These are phyloP conservation scores for Xiphophorus birchmanni DNA, from an alignment of 2,797 vertebrate genomes.

Conservation along the genomic window DNA sequence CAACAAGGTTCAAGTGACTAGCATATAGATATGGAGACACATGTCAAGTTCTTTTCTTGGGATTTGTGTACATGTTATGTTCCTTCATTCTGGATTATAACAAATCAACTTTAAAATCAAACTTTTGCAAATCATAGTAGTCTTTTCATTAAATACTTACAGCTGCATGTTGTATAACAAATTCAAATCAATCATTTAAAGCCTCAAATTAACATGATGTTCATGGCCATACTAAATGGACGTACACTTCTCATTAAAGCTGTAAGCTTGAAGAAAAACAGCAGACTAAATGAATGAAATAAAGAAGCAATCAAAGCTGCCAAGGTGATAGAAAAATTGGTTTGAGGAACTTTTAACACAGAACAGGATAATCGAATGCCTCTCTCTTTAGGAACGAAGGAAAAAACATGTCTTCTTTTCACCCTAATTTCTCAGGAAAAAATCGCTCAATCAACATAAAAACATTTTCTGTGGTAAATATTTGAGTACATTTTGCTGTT, in stretches of 20 bases:
- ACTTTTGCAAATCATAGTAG: background rate
- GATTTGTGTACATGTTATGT: background rate
- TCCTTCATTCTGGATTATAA: background rate
- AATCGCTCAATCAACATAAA: background rate
- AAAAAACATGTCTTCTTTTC: background rate
- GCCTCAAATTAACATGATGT: background rate
- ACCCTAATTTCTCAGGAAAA: background rate
- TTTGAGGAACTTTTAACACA: background rate
- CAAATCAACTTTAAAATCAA: background rate
- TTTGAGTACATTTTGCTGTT: background rate
- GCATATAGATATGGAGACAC: background rate
- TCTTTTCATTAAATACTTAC: background rate
- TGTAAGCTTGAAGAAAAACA: background rate
- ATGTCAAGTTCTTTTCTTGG: background rate
- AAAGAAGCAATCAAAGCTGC: background rate
- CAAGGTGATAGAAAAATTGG: background rate
- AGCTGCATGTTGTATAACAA: background rate
- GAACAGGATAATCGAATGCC: background rate
- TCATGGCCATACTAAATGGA: background rate
- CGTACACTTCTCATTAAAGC: background rate
- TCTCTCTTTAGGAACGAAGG: background rate
- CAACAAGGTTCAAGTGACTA: background rate
- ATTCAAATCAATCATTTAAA: background rate
- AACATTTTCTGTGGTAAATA: background rate
- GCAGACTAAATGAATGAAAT: background rate